phyloP scores from a whole-genome alignment of 2,888 invertebrate genomes.

The Smittia sp. region DNA sequence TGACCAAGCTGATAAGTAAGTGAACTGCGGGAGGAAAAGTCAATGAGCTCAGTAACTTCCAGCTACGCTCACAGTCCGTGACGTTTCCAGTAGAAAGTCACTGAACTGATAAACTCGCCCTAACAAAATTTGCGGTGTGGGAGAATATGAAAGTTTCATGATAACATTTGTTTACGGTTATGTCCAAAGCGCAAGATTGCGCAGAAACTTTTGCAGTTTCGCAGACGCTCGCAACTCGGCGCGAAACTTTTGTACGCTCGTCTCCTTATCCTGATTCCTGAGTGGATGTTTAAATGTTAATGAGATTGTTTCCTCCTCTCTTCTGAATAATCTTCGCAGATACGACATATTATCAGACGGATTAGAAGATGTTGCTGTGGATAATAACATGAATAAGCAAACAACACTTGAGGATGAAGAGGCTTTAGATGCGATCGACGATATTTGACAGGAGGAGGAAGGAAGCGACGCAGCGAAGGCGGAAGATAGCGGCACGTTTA shows the following conservation, averaged over 20 bases:
- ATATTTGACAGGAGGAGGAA: constrained; percentile 36
- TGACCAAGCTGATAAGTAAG: constrained; percentile 49
- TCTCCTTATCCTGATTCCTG: not conserved
- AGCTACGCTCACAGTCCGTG: too few species aligned
- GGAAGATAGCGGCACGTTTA: not conserved
- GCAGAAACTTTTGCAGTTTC: too few species aligned
- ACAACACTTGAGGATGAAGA: constrained; percentile 49
- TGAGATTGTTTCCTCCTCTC: constrained; percentile 13
- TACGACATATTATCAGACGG: constrained; percentile 48
- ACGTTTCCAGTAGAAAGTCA: too few species aligned
- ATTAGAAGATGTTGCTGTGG: constrained; percentile 49
- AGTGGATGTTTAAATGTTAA: constrained; percentile 27
- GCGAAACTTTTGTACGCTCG: not conserved
- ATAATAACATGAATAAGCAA: constrained; percentile 43
- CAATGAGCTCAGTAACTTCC: not conserved
- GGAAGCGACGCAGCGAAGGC: not conserved
- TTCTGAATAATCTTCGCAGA: constrained; percentile 44
- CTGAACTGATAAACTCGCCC: too few species aligned
- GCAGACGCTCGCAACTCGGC: too few species aligned
- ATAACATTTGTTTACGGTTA: not conserved
- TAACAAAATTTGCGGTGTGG: not conserved
- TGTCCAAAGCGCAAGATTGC: not conserved
- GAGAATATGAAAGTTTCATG: not conserved
- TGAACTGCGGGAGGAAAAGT: not conserved
- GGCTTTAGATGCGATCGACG: constrained; percentile 46